A percentile compares a stretch with the other conserved stretches of the same genome.
These are phyloP conservation scores for Eulemur rubriventer DNA, from an alignment of 2,797 vertebrate species.

Conservation along the genomic window DNA sequence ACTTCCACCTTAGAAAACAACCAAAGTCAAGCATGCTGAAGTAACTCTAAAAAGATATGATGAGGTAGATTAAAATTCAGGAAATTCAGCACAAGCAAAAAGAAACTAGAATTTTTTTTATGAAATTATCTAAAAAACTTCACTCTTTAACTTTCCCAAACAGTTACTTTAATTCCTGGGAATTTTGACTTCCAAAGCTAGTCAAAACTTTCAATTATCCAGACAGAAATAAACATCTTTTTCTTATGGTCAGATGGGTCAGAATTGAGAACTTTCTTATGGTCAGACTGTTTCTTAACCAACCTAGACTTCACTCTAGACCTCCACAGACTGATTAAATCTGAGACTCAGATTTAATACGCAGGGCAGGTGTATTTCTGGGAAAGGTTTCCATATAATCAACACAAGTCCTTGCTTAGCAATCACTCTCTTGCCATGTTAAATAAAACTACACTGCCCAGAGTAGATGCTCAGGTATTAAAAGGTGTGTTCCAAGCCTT, in stretches of 20 bases:
- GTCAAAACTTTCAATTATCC: slow-evolving; percentile 20
- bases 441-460: not conserved
- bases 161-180: slow-evolving; percentile 37
- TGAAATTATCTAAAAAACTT: slow-evolving; percentile 31
- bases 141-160: slow-evolving; percentile 32
- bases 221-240: slow-evolving; percentile 16
- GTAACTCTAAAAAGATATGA: slow-evolving; percentile 50
- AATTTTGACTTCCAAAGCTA: slow-evolving; percentile 34
- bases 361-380: not conserved
- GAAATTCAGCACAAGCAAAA: slow-evolving; percentile 60
- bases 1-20: not conserved
- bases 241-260: not conserved
- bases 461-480: not conserved
- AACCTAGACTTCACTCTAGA: not conserved
- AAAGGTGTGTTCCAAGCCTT: not conserved
- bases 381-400: not conserved
- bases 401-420: not conserved
- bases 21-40: slow-evolving; percentile 23
- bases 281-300: not conserved
- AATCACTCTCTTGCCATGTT: not conserved
- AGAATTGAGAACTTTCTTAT: not conserved
- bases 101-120: slow-evolving; percentile 42
- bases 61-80: slow-evolving; percentile 79
- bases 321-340: not conserved
- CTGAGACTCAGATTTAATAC: not conserved